Conservation (phyloP, 2,113 vertebrate genomes). For the Lates calcarifer region DNA sequence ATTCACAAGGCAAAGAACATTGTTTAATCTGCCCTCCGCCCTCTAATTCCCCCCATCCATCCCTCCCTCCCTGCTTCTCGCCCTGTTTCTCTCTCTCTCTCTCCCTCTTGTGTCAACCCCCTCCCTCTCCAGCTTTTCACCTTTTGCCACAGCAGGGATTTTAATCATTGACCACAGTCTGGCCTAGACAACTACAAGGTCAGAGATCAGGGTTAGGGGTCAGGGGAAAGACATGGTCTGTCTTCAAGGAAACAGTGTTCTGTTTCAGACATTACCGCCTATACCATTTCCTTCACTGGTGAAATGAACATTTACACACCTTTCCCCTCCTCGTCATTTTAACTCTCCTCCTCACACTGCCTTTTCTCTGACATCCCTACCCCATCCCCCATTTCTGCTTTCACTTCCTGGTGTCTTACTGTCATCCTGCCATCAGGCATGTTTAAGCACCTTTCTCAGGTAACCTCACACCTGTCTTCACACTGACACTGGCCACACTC, state of each 20-base stretch:
- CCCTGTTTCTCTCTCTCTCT: not conserved
- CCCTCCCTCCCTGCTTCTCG: not conserved
- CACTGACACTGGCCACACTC: constrained; percentile 18
- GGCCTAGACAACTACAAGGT: constrained; percentile 59
- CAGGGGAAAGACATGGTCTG: constrained; percentile 17
- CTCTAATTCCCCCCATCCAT: constrained; percentile 45
- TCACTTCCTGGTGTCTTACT: constrained; percentile 30
- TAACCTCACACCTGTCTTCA: constrained; percentile 65
- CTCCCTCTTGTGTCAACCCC: not conserved
- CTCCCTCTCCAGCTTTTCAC: constrained; percentile 16
- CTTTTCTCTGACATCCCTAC: not conserved
- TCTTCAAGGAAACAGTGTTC: not conserved
- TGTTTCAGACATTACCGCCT: constrained; percentile 27
- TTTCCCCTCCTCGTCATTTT: constrained; percentile 5
- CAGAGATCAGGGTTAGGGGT: constrained; percentile 54
- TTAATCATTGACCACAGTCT: constrained; percentile 71
- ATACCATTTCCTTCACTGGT: not conserved
- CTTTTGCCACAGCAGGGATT: constrained; percentile 53
- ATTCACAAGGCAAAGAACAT: constrained; percentile 69
- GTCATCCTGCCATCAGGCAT: constrained; percentile 47
- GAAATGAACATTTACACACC: constrained; percentile 15
- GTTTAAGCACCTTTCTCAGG: constrained; percentile 66
- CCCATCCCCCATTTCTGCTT: constrained; percentile 4
- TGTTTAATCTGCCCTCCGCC: constrained; percentile 73
- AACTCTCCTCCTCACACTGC: constrained; percentile 10